Percentiles rank a stretch among this genome's conserved stretches.
Evolutionary conservation across 2,113 vertebrate species (phyloP).

Genomic region (Actenoides hombroni): DNA sequence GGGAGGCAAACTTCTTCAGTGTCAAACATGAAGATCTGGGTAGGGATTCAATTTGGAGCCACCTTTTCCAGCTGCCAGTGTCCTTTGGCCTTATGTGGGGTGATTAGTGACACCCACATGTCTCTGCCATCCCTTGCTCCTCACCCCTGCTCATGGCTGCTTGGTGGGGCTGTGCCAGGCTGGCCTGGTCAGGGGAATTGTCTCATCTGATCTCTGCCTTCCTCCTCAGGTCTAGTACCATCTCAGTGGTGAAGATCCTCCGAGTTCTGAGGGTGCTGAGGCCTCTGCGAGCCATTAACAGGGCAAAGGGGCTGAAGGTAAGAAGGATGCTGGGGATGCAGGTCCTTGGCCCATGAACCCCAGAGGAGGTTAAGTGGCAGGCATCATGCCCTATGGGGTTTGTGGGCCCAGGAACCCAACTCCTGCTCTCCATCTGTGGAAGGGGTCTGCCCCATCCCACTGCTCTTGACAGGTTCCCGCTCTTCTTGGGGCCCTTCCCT

Average conservation of each 20-base stretch:
- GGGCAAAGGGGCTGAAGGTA: constrained; percentile 98
- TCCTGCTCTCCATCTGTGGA: not conserved
- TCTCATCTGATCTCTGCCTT: not conserved
- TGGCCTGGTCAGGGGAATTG: not conserved
- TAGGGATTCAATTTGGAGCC: not conserved
- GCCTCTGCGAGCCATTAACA: constrained; percentile 94
- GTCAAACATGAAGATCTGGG: not conserved
- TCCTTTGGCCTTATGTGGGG: not conserved
- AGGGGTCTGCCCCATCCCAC: not conserved
- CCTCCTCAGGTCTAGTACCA: constrained; percentile 87
- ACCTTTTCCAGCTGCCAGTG: not conserved
- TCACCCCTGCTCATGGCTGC: not conserved
- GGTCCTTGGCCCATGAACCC: accelerated
- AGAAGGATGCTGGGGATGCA: not conserved
- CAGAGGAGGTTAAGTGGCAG: not conserved
- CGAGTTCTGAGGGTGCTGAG: constrained; percentile 93
- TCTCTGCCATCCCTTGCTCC: not conserved
- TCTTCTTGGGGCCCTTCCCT: not conserved
- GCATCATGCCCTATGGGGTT: accelerated
- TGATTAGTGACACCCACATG: accelerated
- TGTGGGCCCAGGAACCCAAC: not conserved
- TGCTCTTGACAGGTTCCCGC: not conserved
- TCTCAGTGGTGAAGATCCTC: constrained; percentile 98
- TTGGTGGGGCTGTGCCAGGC: not conserved
- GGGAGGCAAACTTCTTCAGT: not conserved